phyloP scores from a whole-genome alignment of 2,888 invertebrate species.

The Habrosyne pyritoides region DNA sequence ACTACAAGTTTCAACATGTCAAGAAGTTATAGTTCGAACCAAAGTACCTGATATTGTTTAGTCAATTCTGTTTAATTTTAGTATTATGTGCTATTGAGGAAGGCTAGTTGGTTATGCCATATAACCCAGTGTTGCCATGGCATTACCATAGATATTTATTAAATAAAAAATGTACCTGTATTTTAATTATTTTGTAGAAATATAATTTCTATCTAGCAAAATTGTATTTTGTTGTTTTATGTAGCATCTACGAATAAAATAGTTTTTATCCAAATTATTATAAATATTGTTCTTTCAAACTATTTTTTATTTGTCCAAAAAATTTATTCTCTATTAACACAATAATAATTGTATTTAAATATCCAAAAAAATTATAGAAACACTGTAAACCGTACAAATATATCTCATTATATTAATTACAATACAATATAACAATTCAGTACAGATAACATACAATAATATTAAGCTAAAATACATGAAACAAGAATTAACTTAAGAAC shows the following conservation, averaged over 20 bases:
- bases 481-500: not conserved
- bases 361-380: constrained; percentile 69
- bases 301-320: constrained; percentile 46
- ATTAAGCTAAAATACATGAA: constrained; percentile 9
- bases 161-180: not conserved
- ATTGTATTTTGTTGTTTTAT: not conserved
- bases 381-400: constrained; percentile 78
- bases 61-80: constrained; percentile 7
- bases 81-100: constrained; percentile 16
- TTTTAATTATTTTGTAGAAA: constrained; percentile 35
- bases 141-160: not conserved
- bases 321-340: constrained; percentile 48
- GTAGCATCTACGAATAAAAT: not conserved
- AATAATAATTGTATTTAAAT: constrained; percentile 64
- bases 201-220: constrained; percentile 37
- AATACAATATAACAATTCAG: constrained; percentile 40
- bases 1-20: constrained; percentile 81
- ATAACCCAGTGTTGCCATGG: not conserved
- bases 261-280: not conserved
- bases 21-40: constrained; percentile 50
- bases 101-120: constrained; percentile 13
- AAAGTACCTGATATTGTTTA: constrained; percentile 21
- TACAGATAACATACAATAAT: constrained; percentile 44
- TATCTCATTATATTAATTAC: constrained; percentile 69
- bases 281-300: not conserved